phyloP scores from a whole-genome alignment of 1,140 invertebrate genomes.

The Euschistus heros region DNA sequence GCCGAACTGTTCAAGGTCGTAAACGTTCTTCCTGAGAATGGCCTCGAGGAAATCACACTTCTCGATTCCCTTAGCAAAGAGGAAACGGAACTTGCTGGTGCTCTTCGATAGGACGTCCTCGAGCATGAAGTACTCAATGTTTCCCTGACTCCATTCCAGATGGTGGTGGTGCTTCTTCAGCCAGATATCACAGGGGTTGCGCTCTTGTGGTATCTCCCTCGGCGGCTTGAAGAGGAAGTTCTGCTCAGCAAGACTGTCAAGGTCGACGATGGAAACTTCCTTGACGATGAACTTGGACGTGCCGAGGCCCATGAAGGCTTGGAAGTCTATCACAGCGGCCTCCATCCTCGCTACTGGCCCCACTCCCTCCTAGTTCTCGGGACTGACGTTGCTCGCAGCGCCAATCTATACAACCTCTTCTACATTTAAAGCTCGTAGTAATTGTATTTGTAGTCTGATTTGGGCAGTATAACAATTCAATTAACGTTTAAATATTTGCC shows the following conservation, averaged over 20 bases:
- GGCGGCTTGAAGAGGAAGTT: slow-evolving; percentile 9
- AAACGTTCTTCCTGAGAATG: not conserved
- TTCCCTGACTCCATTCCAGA: not conserved
- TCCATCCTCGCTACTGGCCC: not conserved
- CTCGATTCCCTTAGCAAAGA: not conserved
- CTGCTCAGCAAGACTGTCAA: not conserved
- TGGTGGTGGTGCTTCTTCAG: not conserved
- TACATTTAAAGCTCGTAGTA: too few species aligned
- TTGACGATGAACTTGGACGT: not conserved
- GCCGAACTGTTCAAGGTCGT: not conserved
- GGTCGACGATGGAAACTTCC: not conserved
- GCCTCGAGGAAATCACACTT: not conserved
- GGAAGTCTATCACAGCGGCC: not conserved
- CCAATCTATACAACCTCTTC: too few species aligned
- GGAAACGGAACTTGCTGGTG: not conserved
- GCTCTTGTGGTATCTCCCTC: not conserved
- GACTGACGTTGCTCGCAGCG: too few species aligned
- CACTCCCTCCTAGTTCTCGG: not conserved
- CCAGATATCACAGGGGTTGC: not conserved
- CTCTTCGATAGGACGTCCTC: not conserved
- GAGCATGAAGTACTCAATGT: not conserved
- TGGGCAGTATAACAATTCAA: too few species aligned
- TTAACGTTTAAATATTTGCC: too few species aligned
- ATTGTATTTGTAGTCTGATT: too few species aligned
- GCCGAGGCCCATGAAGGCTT: not conserved